Percentiles rank a stretch among this genome's conserved stretches.
Conservation (phyloP, 2,797 vertebrate species). For the Vultur gryphus region DNA sequence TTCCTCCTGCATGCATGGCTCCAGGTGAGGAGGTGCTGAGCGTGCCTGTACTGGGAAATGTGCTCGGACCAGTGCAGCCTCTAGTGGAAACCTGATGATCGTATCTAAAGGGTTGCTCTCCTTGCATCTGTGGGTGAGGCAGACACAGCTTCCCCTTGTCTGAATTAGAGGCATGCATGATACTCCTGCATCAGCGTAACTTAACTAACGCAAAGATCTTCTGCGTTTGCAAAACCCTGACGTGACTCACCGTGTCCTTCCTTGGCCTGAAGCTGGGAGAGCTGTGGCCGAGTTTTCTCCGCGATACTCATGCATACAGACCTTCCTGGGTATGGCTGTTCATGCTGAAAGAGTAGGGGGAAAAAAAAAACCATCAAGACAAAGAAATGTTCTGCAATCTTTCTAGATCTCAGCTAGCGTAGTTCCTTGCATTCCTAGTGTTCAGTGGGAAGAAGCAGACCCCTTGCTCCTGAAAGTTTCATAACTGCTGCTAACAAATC, state of each 20-base stretch:
- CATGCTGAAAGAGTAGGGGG: background rate
- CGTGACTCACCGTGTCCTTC: background rate
- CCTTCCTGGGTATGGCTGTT: background rate
- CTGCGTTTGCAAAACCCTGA: fast-evolving
- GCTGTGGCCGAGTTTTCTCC: background rate
- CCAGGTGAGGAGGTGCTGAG: background rate
- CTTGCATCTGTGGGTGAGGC: background rate
- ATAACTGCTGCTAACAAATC: background rate
- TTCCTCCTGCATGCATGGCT: background rate
- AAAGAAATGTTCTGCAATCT: background rate
- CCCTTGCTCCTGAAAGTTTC: background rate
- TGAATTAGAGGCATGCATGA: background rate
- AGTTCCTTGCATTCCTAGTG: background rate
- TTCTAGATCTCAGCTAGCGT: background rate
- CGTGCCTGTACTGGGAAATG: background rate
- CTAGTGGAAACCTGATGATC: slow-evolving; percentile 30
- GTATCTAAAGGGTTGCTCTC: background rate
- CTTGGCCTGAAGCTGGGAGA: background rate
- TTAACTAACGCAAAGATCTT: background rate
- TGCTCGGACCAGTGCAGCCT: background rate
- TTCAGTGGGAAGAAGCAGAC: background rate
- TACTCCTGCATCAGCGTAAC: background rate
- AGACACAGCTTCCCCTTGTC: background rate
- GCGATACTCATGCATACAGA: fast-evolving
- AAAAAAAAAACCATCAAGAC: background rate